These are phyloP conservation scores for Linyphia triangularis DNA, from an alignment of 2,888 invertebrate species.

Conservation along the genomic window DNA sequence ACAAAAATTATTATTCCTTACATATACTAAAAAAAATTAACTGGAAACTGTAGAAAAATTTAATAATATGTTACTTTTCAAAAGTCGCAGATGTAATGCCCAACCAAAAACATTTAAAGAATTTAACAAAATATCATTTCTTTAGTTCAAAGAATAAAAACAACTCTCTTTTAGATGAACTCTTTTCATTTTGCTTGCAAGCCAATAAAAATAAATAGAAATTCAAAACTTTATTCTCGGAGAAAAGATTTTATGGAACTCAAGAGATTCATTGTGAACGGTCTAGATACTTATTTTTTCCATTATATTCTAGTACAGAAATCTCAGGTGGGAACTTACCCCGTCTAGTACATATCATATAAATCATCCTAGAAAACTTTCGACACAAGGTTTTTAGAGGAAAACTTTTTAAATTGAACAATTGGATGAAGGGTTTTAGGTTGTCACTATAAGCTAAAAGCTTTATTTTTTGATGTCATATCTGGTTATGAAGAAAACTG, in stretches of 20 bases:
- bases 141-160: not conserved
- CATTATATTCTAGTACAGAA: not conserved
- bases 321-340: not conserved
- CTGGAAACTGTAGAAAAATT: no score
- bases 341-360: not conserved
- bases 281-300: not conserved
- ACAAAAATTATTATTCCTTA: no score
- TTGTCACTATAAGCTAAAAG: no score
- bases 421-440: no score
- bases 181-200: not conserved
- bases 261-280: not conserved
- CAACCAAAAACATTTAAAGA: not conserved
- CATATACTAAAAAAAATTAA: no score
- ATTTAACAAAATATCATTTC: not conserved
- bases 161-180: not conserved
- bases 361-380: not conserved
- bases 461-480: no score
- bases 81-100: no score
- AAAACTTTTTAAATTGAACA: not conserved
- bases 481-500: no score
- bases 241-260: constrained; percentile 19
- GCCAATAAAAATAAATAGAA: constrained; percentile 25
- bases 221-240: constrained; percentile 12
- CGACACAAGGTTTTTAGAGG: not conserved
- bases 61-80: no score